Conservation (phyloP, 1,140 invertebrate genomes). For the Globodera rostochiensis region DNA sequence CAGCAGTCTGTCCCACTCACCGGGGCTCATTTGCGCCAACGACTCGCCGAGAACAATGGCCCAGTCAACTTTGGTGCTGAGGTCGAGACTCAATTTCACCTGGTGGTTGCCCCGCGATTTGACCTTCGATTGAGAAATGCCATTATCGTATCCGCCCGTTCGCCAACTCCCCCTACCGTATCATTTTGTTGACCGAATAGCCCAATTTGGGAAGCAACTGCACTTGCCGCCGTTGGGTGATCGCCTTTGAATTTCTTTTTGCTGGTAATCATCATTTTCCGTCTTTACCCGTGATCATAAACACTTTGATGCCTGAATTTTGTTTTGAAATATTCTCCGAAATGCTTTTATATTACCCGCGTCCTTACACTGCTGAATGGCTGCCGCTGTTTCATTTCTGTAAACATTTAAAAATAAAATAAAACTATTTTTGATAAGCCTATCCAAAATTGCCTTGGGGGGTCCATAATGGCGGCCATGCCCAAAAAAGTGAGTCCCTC, state of each 20-base stretch:
- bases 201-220: constrained; percentile 51
- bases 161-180: constrained; percentile 24
- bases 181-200: constrained; percentile 36
- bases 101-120: constrained; percentile 31
- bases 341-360: constrained; percentile 30
- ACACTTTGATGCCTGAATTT: constrained; percentile 52
- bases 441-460: constrained; percentile 44
- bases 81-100: constrained; percentile 33
- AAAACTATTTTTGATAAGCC: neutral
- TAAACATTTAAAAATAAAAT: neutral
- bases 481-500: constrained; percentile 55
- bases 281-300: constrained; percentile 44
- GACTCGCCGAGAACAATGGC: constrained; percentile 49
- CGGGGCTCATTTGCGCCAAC: constrained; percentile 37
- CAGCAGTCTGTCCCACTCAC: constrained; percentile 64
- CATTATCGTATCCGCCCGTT: constrained; percentile 7
- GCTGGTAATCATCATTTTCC: neutral
- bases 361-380: constrained; percentile 50
- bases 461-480: constrained; percentile 64
- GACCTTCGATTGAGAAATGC: constrained; percentile 16
- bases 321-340: neutral
- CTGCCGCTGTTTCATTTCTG: constrained; percentile 54
- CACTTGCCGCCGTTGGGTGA: constrained; percentile 50
- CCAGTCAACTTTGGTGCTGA: constrained; percentile 39
- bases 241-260: constrained; percentile 29